phyloP scores from a whole-genome alignment of 2,888 invertebrate species.

The Hesperia comma region DNA sequence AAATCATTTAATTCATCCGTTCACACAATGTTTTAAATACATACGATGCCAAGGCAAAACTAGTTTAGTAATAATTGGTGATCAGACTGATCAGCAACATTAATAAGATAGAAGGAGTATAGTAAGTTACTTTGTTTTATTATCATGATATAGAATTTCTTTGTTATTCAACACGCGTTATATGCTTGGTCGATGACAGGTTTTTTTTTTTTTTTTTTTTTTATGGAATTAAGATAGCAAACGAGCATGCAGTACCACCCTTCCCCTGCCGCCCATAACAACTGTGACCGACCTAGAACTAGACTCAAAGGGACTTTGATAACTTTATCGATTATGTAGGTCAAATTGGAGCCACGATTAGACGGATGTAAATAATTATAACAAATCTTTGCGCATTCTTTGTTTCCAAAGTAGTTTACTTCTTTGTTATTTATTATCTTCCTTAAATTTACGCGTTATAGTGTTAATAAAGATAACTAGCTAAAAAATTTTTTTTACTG shows the following conservation, averaged over 20 bases:
- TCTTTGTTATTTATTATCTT: no score
- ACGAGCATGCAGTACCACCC: no score
- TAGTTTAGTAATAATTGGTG: neutral
- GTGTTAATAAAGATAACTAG: no score
- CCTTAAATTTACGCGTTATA: no score
- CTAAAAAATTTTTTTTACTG: no score
- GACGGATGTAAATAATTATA: neutral
- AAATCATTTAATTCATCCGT: constrained; percentile 1
- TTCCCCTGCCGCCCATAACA: no score
- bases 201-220: no score
- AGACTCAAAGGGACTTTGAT: constrained; percentile 38
- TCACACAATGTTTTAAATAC: neutral
- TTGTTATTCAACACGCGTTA: constrained; percentile 13
- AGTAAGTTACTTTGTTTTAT: no score
- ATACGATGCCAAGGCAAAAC: neutral
- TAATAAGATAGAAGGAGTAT: no score
- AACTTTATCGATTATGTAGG: constrained; percentile 33
- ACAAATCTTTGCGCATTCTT: neutral
- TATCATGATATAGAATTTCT: neutral
- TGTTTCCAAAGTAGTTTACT: no score
- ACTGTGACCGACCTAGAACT: no score
- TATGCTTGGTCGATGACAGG: constrained; percentile 29
- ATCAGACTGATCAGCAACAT: neutral
- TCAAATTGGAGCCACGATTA: constrained; percentile 9
- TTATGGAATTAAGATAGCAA: no score